A percentile compares a stretch with the other conserved stretches of the same genome.
Conservation (phyloP, 2,113 vertebrate genomes). For the Dolichallabes microphthalmus region DNA sequence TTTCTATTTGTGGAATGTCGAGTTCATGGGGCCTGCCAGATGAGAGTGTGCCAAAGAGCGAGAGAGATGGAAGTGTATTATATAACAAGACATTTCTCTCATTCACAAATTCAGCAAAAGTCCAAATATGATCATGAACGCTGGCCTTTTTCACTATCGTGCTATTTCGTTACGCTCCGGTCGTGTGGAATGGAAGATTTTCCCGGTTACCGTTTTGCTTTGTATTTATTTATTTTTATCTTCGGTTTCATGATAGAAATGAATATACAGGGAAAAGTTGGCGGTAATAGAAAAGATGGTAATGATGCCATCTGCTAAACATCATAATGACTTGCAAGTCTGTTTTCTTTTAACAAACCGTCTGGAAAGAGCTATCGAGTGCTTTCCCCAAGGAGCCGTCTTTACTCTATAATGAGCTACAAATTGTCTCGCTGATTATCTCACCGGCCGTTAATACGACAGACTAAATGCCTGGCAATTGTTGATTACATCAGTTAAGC, state of each 20-base stretch:
- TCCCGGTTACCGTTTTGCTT: neutral
- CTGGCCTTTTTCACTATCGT: neutral
- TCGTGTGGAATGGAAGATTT: neutral
- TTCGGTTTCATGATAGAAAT: neutral
- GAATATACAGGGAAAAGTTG: neutral
- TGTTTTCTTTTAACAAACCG: neutral
- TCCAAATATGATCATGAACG: neutral
- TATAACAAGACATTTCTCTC: conserved; percentile 27
- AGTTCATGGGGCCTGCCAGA: conserved; percentile 6
- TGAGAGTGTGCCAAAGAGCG: neutral
- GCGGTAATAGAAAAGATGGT: neutral
- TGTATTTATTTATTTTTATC: neutral
- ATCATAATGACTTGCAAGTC: neutral
- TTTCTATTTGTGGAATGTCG: conserved; percentile 27
- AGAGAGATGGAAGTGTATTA: conserved; percentile 6
- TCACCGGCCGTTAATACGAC: neutral
- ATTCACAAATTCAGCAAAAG: conserved; percentile 32
- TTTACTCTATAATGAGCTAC: neutral
- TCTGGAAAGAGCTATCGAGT: neutral
- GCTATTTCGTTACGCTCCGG: neutral
- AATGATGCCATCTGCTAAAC: neutral
- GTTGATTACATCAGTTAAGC: neutral
- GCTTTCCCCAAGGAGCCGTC: neutral
- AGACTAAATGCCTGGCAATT: neutral
- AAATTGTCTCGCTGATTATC: neutral